phyloP scores from a whole-genome alignment of 2,888 invertebrate genomes.

The Eristalinus sepulchralis region DNA sequence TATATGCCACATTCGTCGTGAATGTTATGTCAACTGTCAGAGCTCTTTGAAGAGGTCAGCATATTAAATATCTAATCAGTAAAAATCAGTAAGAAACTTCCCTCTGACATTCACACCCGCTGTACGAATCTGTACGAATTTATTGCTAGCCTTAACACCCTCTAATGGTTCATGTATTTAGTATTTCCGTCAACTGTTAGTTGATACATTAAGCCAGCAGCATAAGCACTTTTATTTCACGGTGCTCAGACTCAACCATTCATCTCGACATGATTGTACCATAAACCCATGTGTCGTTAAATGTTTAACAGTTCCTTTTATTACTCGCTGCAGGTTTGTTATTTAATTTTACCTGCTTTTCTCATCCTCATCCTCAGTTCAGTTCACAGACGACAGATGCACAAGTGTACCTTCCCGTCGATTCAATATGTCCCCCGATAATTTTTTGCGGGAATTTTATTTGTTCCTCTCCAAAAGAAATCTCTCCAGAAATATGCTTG shows the following conservation, averaged over 20 bases:
- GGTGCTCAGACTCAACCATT: background rate
- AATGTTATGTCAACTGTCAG: too few relatives aligned
- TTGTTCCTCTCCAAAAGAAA: background rate
- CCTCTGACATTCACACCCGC: background rate
- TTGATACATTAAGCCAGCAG: background rate
- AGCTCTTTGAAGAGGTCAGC: background rate
- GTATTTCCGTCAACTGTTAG: background rate
- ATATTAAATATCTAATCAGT: background rate
- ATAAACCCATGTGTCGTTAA: background rate
- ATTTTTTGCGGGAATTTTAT: background rate
- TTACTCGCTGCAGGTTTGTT: background rate
- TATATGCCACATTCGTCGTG: too few relatives aligned
- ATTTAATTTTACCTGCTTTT: background rate
- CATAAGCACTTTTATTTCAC: background rate
- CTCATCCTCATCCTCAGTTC: background rate
- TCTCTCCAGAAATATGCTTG: background rate
- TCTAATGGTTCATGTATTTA: background rate
- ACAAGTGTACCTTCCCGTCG: background rate
- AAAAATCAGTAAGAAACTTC: background rate
- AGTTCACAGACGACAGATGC: background rate
- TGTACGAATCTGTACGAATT: background rate
- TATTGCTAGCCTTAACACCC: background rate
- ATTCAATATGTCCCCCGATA: background rate
- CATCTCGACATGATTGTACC: background rate
- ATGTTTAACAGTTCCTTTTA: constrained; percentile 9